Conservation (phyloP, 1,140 invertebrate species). For the Drosophila sp. region DNA sequence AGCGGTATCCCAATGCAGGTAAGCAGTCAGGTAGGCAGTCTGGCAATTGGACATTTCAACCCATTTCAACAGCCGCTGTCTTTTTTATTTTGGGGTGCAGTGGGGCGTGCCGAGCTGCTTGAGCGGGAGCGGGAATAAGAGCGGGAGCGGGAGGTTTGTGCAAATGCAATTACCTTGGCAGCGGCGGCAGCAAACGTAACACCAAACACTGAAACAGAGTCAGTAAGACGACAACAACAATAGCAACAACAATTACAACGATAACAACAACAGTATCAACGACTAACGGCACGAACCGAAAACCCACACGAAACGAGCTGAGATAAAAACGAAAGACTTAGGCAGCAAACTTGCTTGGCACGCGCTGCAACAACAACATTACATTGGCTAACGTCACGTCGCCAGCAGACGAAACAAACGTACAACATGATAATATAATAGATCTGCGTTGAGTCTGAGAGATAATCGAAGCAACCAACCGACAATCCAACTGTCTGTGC, state of each 20-base stretch:
- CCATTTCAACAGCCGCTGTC: constrained; percentile 34
- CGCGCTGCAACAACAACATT: constrained; percentile 33
- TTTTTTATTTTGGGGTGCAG: constrained; percentile 40
- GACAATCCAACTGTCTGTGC: not conserved
- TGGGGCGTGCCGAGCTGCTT: constrained; percentile 32
- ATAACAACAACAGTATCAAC: constrained; percentile 5
- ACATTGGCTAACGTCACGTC: constrained; percentile 31
- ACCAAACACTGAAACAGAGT: constrained; percentile 43
- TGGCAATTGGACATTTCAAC: constrained; percentile 31
- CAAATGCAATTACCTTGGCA: constrained; percentile 61
- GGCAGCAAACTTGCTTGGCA: constrained; percentile 60
- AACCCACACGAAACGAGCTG: constrained; percentile 25
- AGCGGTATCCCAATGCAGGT: constrained; percentile 41
- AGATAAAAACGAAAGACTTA: constrained; percentile 59
- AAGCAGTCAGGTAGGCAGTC: constrained; percentile 17
- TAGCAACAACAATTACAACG: constrained; percentile 16
- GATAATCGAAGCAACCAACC: constrained; percentile 20
- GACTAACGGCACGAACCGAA: constrained; percentile 35
- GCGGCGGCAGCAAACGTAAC: constrained; percentile 40
- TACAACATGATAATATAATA: constrained; percentile 54
- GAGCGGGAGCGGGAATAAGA: too few species aligned
- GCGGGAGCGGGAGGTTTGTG: constrained; percentile 28
- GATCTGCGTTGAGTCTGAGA: constrained; percentile 11
- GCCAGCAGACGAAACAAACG: constrained; percentile 46
- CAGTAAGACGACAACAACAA: constrained; percentile 44